Percentiles rank a stretch among this genome's conserved stretches.
These are phyloP conservation scores for Nephila pilipes DNA, from an alignment of 1,140 invertebrate species.

Conservation along the genomic window DNA sequence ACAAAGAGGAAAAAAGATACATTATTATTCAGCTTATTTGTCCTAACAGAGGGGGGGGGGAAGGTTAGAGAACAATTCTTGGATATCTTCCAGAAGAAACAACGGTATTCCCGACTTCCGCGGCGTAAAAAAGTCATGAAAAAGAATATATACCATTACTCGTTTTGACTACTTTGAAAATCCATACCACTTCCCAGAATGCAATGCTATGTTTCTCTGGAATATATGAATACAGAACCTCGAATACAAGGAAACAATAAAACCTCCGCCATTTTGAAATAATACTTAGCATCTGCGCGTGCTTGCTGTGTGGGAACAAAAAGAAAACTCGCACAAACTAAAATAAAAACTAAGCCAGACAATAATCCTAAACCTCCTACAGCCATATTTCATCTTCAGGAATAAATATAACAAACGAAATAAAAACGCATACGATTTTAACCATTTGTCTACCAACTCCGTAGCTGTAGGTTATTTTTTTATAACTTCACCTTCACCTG, in stretches of 20 bases:
- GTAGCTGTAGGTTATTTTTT: conserved; percentile 11
- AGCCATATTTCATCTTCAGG: conserved; percentile 51
- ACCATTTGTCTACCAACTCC: conserved; percentile 52
- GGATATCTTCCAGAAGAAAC: background rate
- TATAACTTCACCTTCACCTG: background rate
- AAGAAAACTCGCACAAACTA: background rate
- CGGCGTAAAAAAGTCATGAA: background rate
- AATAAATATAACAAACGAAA: conserved; percentile 11
- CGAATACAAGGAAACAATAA: conserved; percentile 21
- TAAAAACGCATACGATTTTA: background rate
- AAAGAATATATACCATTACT: conserved; percentile 11
- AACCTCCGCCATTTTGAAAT: background rate
- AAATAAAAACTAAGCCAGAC: background rate
- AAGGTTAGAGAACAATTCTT: conserved; percentile 25
- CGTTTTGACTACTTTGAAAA: conserved; percentile 22
- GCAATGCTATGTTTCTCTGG: background rate
- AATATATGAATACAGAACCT: conserved; percentile 3
- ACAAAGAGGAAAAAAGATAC: background rate
- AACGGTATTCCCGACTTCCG: background rate
- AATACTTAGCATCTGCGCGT: background rate
- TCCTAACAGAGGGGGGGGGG: too few relatives aligned
- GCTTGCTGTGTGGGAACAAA: background rate
- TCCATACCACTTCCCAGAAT: conserved; percentile 10
- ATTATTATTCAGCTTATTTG: background rate
- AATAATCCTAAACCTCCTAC: conserved; percentile 28